phyloP scores from a whole-genome alignment of 2,888 invertebrate genomes.

The Sinopyrophorus schimmeli region DNA sequence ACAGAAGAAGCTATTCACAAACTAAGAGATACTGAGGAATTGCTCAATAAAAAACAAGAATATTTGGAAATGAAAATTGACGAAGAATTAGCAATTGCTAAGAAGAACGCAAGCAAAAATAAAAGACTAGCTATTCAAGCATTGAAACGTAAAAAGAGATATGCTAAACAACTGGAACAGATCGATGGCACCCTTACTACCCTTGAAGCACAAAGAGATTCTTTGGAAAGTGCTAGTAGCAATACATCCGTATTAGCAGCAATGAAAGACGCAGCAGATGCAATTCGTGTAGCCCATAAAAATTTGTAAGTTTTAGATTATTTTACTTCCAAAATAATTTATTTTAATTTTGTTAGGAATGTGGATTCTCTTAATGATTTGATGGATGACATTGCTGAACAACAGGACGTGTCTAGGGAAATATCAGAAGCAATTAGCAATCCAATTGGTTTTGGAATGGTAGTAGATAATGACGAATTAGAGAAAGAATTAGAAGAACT shows the following conservation, averaged over 20 bases:
- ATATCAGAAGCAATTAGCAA: conserved; percentile 98
- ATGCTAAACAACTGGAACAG: conserved; percentile 94
- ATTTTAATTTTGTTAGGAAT: conserved; percentile 66
- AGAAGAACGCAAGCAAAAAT: conserved; percentile 93
- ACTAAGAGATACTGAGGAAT: conserved; percentile 94
- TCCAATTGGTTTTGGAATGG: conserved; percentile 91
- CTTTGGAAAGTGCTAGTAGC: conserved; percentile 95
- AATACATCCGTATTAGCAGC: conserved; percentile 96
- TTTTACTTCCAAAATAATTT: no score
- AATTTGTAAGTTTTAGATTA: conserved; percentile 73
- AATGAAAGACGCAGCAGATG: conserved; percentile 95
- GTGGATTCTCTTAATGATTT: conserved; percentile 98
- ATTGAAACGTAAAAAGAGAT: conserved; percentile 94
- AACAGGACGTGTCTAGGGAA: conserved; percentile 97
- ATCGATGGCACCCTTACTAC: conserved; percentile 98
- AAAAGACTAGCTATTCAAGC: conserved; percentile 96
- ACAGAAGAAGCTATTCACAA: conserved; percentile 98
- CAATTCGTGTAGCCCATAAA: conserved; percentile 94
- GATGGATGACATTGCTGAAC: conserved; percentile 99
- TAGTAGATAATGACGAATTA: conserved; percentile 88
- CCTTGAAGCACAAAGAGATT: conserved; percentile 96
- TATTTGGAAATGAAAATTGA: conserved; percentile 96
- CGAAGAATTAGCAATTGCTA: conserved; percentile 81
- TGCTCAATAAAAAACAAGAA: conserved; percentile 95
- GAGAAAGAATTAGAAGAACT: conserved; percentile 85